Base-by-base conservation (phyloP, 2,113 vertebrate species). In the Chelonoidis abingdonii region DNA sequence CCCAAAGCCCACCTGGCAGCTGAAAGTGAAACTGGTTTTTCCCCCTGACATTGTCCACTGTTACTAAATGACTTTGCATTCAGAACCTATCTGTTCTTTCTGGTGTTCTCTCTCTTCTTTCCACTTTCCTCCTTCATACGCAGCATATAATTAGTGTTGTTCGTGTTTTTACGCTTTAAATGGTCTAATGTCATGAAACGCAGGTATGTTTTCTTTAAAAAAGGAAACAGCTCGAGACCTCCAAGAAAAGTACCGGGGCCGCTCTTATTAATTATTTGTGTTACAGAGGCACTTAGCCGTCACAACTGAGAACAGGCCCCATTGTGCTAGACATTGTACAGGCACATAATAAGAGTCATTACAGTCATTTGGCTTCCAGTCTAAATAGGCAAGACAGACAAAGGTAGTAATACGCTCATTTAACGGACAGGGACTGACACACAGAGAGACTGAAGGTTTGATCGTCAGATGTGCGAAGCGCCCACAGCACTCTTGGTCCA, bases 21-120 rank as follows among this genome's bases (percentile, higher is more conserved):
- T 44, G 11, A 94, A 92, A 94, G 16, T 19, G 21, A 80, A 93
- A 52, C 54, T 90, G 82, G 35, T 96, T 95, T 94, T 57, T 4
- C 54, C 50, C 50, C 50, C 49, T 91, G 80, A 7, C 84, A 80
- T 84, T 88, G 86, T 88, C 72, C 82, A 1, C 53, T 35, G 91
- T 75, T 41, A 75, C 41, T 75, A 75, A 75, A 75, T 41, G 19
- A 75, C 38, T 10, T 41, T 75, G 19, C 72, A 25, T 75, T 72
- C 72, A 22, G 38, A 75, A 24, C 72, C 22, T 17, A 72, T 22
- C 65, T 38, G 35, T 72, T 5, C n/a, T 19, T 38, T 38, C 35
- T 72, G 19, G 35, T 19, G 8, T 38, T 38, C 65, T 72, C n/a
- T 38, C n/a, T 72, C 22, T 25, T 21, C 38, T 41, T 75, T 75